Base-by-base conservation (phyloP, 2,113 vertebrate genomes). In the Fregata magnificens region DNA sequence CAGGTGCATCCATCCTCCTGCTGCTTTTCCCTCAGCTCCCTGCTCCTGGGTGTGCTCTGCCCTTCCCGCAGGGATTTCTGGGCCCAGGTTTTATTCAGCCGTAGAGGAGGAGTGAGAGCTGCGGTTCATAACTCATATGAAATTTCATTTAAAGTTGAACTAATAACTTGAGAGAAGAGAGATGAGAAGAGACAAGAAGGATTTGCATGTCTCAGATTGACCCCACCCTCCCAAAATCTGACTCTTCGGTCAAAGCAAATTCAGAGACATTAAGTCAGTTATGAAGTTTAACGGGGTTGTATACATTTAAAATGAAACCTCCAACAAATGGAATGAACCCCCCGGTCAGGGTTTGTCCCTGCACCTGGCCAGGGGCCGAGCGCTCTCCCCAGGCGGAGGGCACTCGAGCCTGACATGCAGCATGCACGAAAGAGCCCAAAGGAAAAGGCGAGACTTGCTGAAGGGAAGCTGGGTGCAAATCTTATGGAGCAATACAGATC, bases 331-430 rank as follows among this genome's bases (percentile, higher is more conserved):
- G 36, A 66, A 58, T 42, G 24, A 69, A 7, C 10, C 8, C 26
- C 32, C 25, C 2, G 0, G 10, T 21, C 26, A 34, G 6, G 40
- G 47, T 55, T 73, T 61, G n/a, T 44, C 31, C 59, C 32, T 44
- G n/a, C 47, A 56, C 28, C 61, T 50, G 53, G 34, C 32, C 3
- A 9, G 59, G 58, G 26, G 31, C 40, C 0, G 7, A 78, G 53
- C 0, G 0, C 65, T 65, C 45, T 66, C 20, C 34, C 18, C 47
- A 28, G 40, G 67, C 22, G 24, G 22, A 59, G 52, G 70, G 31
- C 20, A 45, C 70, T 45, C 0, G 0, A 65, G 61, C 42, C 78
- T 34, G 38, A 56, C 40, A 28, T 1, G 2, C 36, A 45, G 28
- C 16, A 10, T 5, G 19, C 65, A 32, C 10, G 2, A 8, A 56